These are phyloP conservation scores for Cephus cinctus DNA, from an alignment of 1,140 invertebrate genomes.

Conservation along the genomic window DNA sequence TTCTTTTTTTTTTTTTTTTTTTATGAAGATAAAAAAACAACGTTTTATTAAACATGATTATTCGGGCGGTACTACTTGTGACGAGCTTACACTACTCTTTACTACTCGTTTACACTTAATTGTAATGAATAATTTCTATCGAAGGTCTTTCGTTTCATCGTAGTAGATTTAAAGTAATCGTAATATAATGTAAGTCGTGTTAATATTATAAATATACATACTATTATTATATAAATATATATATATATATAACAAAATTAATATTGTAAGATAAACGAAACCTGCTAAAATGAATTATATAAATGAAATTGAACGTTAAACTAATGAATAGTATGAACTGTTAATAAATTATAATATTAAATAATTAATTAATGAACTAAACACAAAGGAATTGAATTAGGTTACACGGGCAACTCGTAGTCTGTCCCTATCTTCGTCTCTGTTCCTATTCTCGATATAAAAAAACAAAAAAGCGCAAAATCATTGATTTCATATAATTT, in stretches of 20 bases:
- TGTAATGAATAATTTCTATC: too few species aligned
- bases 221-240: slow-evolving; percentile 16
- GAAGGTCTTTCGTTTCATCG: slow-evolving; percentile 3
- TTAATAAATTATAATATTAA: slow-evolving; percentile 50
- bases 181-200: not conserved
- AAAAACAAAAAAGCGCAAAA: not conserved
- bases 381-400: slow-evolving; percentile 55
- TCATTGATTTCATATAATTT: too few species aligned
- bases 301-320: slow-evolving; percentile 33
- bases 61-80: not conserved
- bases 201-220: slow-evolving; percentile 17
- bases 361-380: slow-evolving; percentile 48
- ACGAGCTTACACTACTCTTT: not conserved
- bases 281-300: slow-evolving; percentile 28
- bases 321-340: slow-evolving; percentile 37
- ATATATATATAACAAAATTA: slow-evolving; percentile 25
- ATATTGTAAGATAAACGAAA: slow-evolving; percentile 38
- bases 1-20: too few species aligned
- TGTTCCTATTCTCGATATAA: slow-evolving; percentile 28
- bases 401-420: slow-evolving; percentile 41
- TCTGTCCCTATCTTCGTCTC: slow-evolving; percentile 43
- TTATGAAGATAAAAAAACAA: too few species aligned
- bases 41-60: too few species aligned
- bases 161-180: not conserved
- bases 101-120: slow-evolving; percentile 6